phyloP scores from a whole-genome alignment of 1,140 invertebrate genomes.

The Anthonomus grandis region DNA sequence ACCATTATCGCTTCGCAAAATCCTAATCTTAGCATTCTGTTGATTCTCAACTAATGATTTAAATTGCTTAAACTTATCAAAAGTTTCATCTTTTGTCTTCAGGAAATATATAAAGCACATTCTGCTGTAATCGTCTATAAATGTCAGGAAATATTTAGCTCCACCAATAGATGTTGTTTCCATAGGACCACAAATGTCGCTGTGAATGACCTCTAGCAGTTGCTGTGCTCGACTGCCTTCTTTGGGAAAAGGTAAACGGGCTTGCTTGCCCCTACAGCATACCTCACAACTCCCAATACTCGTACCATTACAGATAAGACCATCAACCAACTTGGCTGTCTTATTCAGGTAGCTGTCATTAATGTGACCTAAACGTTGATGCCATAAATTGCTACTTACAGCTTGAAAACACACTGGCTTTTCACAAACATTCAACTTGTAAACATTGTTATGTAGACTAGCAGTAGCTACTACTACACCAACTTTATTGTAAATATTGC shows the following conservation, averaged over 20 bases:
- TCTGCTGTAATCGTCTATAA: constrained; percentile 45
- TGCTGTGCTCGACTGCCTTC: constrained; percentile 25
- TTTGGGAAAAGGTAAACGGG: constrained; percentile 35
- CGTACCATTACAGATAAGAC: constrained; percentile 25
- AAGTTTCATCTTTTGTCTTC: constrained; percentile 39
- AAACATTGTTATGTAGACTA: constrained; percentile 31
- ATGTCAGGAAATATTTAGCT: constrained; percentile 45
- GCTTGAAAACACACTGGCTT: constrained; percentile 20
- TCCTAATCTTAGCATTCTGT: constrained; percentile 37
- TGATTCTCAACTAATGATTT: constrained; percentile 37
- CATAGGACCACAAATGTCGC: constrained; percentile 39
- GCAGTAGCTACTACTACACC: constrained; percentile 28
- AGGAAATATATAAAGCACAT: constrained; percentile 45
- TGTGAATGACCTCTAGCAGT: constrained; percentile 44
- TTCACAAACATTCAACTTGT: constrained; percentile 36
- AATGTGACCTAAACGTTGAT: constrained; percentile 40
- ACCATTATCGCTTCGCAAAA: constrained; percentile 31
- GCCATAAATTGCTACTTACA: constrained; percentile 27
- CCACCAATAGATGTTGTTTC: constrained; percentile 38
- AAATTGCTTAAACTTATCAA: constrained; percentile 36
- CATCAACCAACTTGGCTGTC: constrained; percentile 26
- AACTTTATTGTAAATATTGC: constrained; percentile 26
- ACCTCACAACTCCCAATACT: constrained; percentile 29
- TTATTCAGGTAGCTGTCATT: constrained; percentile 25
- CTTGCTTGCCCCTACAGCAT: constrained; percentile 42